Evolutionary conservation across 2,797 vertebrate species (phyloP), one percentile per base, ranked within the genome.

Genomic region (Limosa lapponica): DNA sequence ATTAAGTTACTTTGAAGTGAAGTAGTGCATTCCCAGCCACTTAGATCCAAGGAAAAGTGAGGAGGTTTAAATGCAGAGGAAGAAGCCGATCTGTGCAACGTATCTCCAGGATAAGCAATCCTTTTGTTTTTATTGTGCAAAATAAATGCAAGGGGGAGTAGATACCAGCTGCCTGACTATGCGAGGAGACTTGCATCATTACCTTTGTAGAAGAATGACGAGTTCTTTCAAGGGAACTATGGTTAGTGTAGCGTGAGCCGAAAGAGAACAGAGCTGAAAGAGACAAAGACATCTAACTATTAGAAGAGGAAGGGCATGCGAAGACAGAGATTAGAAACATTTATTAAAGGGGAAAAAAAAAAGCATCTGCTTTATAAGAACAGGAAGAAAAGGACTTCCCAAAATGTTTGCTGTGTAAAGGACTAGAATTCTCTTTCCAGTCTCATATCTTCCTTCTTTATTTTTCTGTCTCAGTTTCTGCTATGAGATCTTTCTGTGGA

Each of bases 1-100:
- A 83, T 64, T 14, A 87, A 94, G 94, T 93, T 82, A 82, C 78
- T 93, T 94, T 94, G 89, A 95, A 93, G 72, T 69, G 51, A 88
- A 88, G 51, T 59, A 66, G 41, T 82, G n/a, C 69, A 52, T 89
- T 96, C 87, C 61, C 61, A 83, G 55, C 54, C 77, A 37, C n/a
- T 81, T 78, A 48, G 41, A 82, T 91, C 24, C 77, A 86, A 54
- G 49, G 23, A 49, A 84, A 59, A 72, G 49, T 49, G 59, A 57
- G 81, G 16, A 55, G n/a, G 34, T 75, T 87, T 78, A 85, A 89
- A 92, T 48, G 24, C 7, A 85, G 36, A 67, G 64, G 44, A 95
- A 88, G 24, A 87, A 75, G 32, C 13, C 82, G 66, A 52, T 95
- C 55, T 84, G n/a, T 55, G 44, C 58, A 82, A 36, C 3, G 0